Percentiles rank a stretch among this genome's conserved stretches.
Evolutionary conservation across 2,797 vertebrate species (phyloP).

Genomic region (Falco novaeseelandiae): DNA sequence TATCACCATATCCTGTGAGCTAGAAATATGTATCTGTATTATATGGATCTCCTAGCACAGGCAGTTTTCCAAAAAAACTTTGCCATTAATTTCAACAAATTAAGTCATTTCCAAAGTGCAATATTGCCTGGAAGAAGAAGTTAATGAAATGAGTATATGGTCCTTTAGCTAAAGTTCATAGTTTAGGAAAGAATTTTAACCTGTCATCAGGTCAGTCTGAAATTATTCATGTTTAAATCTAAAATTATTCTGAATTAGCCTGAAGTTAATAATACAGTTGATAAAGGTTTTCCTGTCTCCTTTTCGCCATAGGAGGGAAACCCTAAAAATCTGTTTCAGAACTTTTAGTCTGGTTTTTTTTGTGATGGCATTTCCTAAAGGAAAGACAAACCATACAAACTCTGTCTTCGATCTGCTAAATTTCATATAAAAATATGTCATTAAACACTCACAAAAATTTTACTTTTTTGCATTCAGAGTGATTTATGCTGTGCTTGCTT

Average conservation of each 20-base stretch:
- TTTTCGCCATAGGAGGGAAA: background rate
- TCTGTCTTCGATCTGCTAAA: background rate
- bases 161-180: background rate
- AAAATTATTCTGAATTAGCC: background rate
- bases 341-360: background rate
- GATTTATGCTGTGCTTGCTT: background rate
- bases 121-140: background rate
- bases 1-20: background rate
- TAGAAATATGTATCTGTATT: background rate
- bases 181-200: background rate
- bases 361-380: background rate
- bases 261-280: background rate
- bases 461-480: background rate
- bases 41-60: background rate
- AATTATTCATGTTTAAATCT: slow-evolving; percentile 1
- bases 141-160: background rate
- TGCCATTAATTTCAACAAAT: background rate
- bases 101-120: background rate
- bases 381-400: background rate
- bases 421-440: background rate
- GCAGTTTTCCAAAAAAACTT: background rate
- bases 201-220: background rate
- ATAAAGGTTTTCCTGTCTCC: background rate
- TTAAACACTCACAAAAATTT: background rate
- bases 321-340: background rate